Percentiles rank a stretch among this genome's conserved stretches.
These are phyloP conservation scores for Suncus etruscus DNA, from an alignment of 2,113 vertebrate species.

Conservation along the genomic window DNA sequence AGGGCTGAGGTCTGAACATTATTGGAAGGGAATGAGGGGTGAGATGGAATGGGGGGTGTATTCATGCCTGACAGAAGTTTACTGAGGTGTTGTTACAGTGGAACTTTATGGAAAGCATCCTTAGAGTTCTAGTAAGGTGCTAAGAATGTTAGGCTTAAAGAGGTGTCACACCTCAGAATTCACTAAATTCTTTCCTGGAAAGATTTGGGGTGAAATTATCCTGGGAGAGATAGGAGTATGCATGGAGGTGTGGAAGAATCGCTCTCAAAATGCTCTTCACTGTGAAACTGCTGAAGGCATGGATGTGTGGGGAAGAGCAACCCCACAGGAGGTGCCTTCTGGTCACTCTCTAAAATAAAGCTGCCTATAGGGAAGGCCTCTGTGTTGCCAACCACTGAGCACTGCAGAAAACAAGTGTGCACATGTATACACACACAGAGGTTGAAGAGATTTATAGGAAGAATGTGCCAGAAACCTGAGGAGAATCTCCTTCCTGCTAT, in stretches of 20 bases:
- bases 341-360: neutral
- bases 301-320: neutral
- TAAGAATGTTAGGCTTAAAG: neutral
- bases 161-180: neutral
- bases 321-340: neutral
- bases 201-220: neutral
- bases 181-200: neutral
- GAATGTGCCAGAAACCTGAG: too few relatives aligned
- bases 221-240: neutral
- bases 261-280: too few relatives aligned
- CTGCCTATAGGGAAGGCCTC: neutral
- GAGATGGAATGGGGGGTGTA: too few relatives aligned
- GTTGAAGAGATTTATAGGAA: neutral
- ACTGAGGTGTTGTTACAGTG: neutral
- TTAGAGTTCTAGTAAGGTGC: neutral
- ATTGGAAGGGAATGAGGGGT: neutral
- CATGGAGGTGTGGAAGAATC: neutral
- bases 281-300: neutral
- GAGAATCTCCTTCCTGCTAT: too few relatives aligned
- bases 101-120: neutral
- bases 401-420: neutral
- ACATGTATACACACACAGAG: fast-evolving
- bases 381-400: neutral
- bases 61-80: neutral
- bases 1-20: neutral